These are phyloP conservation scores for Ascidia mentula DNA, from an alignment of 23 tunicate genomes.

Conservation along the genomic window DNA sequence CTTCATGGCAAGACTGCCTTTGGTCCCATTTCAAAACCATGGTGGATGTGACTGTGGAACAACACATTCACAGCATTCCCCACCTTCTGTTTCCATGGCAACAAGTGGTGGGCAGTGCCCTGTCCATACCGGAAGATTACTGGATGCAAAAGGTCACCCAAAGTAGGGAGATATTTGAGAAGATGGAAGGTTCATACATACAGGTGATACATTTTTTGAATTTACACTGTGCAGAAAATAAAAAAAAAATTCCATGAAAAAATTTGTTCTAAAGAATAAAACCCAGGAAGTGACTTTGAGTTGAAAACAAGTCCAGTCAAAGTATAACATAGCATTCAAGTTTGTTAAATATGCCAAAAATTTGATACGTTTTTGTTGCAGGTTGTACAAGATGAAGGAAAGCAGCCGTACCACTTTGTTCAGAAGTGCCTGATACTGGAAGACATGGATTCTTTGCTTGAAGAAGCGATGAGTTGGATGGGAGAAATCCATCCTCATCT, in stretches of 20 bases:
- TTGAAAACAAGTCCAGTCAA: too few species aligned
- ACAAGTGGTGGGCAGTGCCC: conserved; percentile 4
- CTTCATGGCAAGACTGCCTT: conserved; percentile 77
- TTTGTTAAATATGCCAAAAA: too few species aligned
- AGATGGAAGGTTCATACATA: conserved; percentile 37
- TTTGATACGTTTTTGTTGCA: not conserved
- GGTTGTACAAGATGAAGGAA: conserved; percentile 34
- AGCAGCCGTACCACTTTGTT: conserved; percentile 55
- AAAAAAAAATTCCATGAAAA: too few species aligned
- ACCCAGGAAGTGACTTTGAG: too few species aligned
- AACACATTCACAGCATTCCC: conserved; percentile 29
- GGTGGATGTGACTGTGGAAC: conserved; percentile 66
- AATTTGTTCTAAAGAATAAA: too few species aligned
- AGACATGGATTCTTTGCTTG: conserved; percentile 50
- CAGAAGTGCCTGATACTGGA: conserved; percentile 75
- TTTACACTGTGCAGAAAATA: too few species aligned
- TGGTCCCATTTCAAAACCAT: conserved; percentile 90
- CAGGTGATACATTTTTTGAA: not conserved
- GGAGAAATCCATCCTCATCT: conserved; percentile 49
- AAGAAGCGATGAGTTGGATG: conserved; percentile 40
- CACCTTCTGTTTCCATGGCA: conserved; percentile 46
- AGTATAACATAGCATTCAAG: too few species aligned
- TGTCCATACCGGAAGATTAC: conserved; percentile 69
- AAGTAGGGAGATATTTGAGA: conserved; percentile 46
- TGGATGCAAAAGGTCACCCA: conserved; percentile 60